Evolutionary conservation across 2,113 vertebrate genomes (phyloP).

Genomic region (Megaleporinus macrocephalus): DNA sequence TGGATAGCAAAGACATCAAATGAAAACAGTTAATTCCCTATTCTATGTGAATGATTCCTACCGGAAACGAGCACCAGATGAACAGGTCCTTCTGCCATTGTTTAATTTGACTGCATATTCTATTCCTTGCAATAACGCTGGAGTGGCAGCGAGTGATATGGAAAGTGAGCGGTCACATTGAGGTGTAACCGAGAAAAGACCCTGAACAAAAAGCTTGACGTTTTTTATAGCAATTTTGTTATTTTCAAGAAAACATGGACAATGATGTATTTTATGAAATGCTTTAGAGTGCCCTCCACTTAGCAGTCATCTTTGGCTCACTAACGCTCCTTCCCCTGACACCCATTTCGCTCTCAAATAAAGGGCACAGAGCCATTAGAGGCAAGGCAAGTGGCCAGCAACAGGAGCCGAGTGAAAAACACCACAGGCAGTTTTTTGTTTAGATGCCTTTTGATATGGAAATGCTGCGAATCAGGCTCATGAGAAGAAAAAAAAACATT

Average conservation of each 20-base stretch:
- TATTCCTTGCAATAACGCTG: slow-evolving; percentile 26
- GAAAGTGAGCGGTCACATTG: slow-evolving; percentile 29
- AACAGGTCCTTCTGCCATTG: slow-evolving; percentile 25
- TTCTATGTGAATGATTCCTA: slow-evolving; percentile 27
- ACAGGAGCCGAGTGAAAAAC: slow-evolving; percentile 40
- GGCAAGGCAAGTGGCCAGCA: slow-evolving; percentile 40
- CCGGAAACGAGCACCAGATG: slow-evolving; percentile 21
- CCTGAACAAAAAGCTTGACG: slow-evolving; percentile 52
- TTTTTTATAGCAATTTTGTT: slow-evolving; percentile 56
- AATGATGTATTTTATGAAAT: slow-evolving; percentile 49
- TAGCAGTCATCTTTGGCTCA: slow-evolving; percentile 53
- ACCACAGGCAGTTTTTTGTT: slow-evolving; percentile 33
- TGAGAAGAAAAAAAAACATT: not conserved
- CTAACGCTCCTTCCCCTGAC: slow-evolving; percentile 47
- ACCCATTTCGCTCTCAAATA: slow-evolving; percentile 49
- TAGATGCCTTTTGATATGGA: slow-evolving; percentile 48
- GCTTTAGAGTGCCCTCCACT: slow-evolving; percentile 56
- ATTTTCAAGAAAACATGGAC: slow-evolving; percentile 47
- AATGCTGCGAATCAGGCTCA: slow-evolving; percentile 38
- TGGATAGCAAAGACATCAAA: not conserved
- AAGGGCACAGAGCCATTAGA: slow-evolving; percentile 55
- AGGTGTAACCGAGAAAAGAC: slow-evolving; percentile 38
- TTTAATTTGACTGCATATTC: slow-evolving; percentile 47
- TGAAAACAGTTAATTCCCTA: not conserved
- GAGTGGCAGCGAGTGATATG: not conserved